Evolutionary conservation across 1,140 invertebrate genomes (phyloP), one percentile per base, ranked within the genome.

Genomic region (Onthophagus taurus): DNA sequence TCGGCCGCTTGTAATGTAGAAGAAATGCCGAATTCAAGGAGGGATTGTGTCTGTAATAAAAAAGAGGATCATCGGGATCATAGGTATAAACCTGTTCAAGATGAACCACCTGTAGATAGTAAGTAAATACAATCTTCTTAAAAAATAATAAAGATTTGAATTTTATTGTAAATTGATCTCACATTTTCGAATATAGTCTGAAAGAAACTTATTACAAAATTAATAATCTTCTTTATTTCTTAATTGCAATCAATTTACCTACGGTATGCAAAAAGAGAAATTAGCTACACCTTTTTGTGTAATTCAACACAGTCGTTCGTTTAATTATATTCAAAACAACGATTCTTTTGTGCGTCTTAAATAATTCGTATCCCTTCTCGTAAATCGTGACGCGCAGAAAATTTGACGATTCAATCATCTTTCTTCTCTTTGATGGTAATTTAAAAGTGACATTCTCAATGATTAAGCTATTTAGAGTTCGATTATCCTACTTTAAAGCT

Each of bases 61-160:
- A 30, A 13, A 18, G 42, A 51, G 29, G 55, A 55, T 33, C 48
- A 38, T 29, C 36, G 31, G n/a, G 43, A 44, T 14, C 49, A 51
- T 11, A 51, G 35, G 33, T 54, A 49, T 26, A 57, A 54, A 36
- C 54, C 55, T 6, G 51, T 49, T 7, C 62, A 63, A 36, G 62
- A 65, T 51, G 56, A 65, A 54, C 62, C 62, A 33, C 26, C 44
- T 17, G 60, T 59, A 51, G 56, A 61, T 65, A 57, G 57, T 57
- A 55, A 31, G 16, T 30, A 20, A 12, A 31, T 29, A 26, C 26
- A 14, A n/a, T 30, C 7, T 24, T 26, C 11, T 44, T 31, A 33
- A 16, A 8, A 31, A n/a, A 31, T 31, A 1, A 1, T 31, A 31
- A 12, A 12, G 8, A 14, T 12, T 12, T 31, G 13, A 31, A 14